Evolutionary conservation across 2,113 vertebrate species (phyloP).

Genomic region (Thinocorus orbignyianus): DNA sequence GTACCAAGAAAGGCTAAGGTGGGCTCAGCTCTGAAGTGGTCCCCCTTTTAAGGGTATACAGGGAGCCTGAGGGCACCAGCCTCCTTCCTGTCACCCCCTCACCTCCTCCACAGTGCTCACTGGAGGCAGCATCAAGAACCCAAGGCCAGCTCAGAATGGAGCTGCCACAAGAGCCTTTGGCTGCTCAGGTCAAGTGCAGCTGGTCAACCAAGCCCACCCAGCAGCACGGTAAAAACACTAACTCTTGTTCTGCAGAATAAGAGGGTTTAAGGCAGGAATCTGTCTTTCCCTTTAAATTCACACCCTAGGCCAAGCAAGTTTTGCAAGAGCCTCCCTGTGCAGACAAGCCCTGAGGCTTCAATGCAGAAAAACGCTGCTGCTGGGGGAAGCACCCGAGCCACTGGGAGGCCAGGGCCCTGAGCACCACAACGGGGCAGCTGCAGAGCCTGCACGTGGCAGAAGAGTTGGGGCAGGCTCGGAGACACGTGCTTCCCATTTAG

Average conservation of each 20-base stretch:
- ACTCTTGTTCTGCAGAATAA: not conserved
- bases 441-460: not conserved
- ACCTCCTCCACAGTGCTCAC: accelerated
- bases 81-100: not conserved
- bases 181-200: not conserved
- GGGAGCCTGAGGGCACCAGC: not conserved
- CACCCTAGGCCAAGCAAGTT: conserved; percentile 46
- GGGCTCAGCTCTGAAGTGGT: not conserved
- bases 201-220: not conserved
- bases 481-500: not conserved
- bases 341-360: conserved; percentile 56
- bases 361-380: not conserved
- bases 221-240: not conserved
- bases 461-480: not conserved
- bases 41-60: not conserved
- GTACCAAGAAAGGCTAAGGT: not conserved
- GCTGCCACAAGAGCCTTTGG: not conserved
- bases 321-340: conserved; percentile 61
- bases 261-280: not conserved
- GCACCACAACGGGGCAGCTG: accelerated
- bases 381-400: conserved; percentile 30
- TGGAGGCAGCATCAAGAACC: not conserved
- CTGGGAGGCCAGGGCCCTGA: not conserved
- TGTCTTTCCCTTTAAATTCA: conserved; percentile 57
- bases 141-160: not conserved